Evolutionary conservation across 92 coral and sea anemone species (phyloP), one percentile per base, ranked within the genome.

Genomic region (Nematostella vectensis): DNA sequence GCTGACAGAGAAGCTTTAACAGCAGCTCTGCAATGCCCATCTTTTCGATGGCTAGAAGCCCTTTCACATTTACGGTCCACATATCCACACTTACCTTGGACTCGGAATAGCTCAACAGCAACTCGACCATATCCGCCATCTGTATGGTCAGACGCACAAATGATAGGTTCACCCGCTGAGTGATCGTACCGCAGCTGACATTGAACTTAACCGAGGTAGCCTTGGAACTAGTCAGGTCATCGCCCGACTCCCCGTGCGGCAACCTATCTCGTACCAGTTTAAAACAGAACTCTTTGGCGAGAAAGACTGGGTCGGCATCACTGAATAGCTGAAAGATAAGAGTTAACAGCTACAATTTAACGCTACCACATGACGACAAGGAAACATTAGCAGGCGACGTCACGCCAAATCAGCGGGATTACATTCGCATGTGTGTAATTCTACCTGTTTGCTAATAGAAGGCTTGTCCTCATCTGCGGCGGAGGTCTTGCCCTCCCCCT

Each of bases 111-210:
- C 45, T 25, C 3, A 72, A 56, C 23, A 93, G 75, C 12, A 93
- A 62, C 54, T 93, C 99, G 37, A 93, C 30, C 94, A 81, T 87
- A 62, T 93, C 99, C 27, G 81, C 77, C 4, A 82, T 59, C 63
- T 87, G 99, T 23, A 82, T 76, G 24, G 70, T 55, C 26, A 93
- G 65, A 15, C 99, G 95, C 31, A 93, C 81, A 31, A 85, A 79
- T 1, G 96, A 81, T 25, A 85, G 77, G 36, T 93, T 93, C 31
- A 85, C 74, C 22, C 86, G 72, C 52, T 93, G 99, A 0, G 96
- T 93, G 11, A 88, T 72, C 45, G 74, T 81, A 26, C 78, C 78
- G 31, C 89, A 78, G 21, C 86, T 78, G 51, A 93, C 65, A 39
- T 77, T 80, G 25, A 85, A 80, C 38, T 67, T 85, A 57, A 80